A percentile compares a stretch with the other conserved stretches of the same genome.
phyloP scores from a whole-genome alignment of 1,140 invertebrate species.

The Streblospio benedicti region DNA sequence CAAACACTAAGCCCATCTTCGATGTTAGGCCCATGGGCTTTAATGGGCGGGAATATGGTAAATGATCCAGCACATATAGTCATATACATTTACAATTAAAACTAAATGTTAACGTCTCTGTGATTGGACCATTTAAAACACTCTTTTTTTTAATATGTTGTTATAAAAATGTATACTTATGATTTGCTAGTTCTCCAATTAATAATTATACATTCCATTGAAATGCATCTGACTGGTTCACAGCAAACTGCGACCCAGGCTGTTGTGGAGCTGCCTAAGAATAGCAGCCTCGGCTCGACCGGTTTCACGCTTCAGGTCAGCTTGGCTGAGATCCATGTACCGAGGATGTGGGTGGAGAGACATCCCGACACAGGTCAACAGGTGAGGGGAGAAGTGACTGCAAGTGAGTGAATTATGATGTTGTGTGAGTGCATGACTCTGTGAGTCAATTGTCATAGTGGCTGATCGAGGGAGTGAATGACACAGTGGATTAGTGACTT shows the following conservation, averaged over 20 bases:
- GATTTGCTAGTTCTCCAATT: too few relatives aligned
- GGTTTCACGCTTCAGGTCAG: slow-evolving; percentile 41
- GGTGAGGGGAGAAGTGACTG: slow-evolving; percentile 20
- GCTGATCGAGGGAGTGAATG: not conserved
- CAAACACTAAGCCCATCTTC: too few relatives aligned
- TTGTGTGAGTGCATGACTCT: not conserved
- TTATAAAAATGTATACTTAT: too few relatives aligned
- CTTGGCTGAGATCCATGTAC: slow-evolving; percentile 43
- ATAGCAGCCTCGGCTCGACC: slow-evolving; percentile 26
- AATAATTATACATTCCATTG: not conserved
- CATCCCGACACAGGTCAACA: slow-evolving; percentile 27
- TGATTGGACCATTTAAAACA: too few relatives aligned
- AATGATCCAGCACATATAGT: too few relatives aligned
- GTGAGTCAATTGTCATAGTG: not conserved
- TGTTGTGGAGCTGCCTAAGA: slow-evolving; percentile 27
- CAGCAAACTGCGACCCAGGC: slow-evolving; percentile 38
- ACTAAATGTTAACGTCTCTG: too few relatives aligned
- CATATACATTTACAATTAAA: too few relatives aligned
- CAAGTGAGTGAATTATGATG: not conserved
- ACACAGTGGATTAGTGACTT: not conserved
- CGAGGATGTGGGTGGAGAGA: slow-evolving; percentile 44
- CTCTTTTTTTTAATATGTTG: too few relatives aligned
- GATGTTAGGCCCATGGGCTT: too few relatives aligned
- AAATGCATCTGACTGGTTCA: not conserved
- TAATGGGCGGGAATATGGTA: too few relatives aligned